Conservation (phyloP, 1,140 invertebrate species). For the Pogonomyrmex californicus region DNA sequence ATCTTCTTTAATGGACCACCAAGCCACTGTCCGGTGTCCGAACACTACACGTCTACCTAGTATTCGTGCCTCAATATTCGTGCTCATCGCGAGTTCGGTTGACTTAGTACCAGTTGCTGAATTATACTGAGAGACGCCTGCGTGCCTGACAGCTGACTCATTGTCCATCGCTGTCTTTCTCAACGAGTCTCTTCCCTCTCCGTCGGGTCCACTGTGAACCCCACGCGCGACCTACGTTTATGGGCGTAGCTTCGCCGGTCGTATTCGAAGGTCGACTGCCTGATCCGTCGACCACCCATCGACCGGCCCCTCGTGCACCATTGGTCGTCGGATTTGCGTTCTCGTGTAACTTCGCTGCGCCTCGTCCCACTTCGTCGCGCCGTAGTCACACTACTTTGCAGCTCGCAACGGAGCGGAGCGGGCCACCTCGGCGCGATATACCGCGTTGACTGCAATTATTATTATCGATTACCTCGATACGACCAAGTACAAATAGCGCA, state of each 20-base stretch:
- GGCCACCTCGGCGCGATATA: slow-evolving; percentile 64
- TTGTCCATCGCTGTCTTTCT: slow-evolving; percentile 12
- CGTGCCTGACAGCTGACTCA: slow-evolving; percentile 19
- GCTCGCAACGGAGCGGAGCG: neutral
- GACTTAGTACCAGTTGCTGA: slow-evolving; percentile 9
- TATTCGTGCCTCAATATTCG: neutral
- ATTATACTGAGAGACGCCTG: slow-evolving; percentile 4
- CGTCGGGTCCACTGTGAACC: neutral
- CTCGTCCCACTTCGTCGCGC: slow-evolving; percentile 25
- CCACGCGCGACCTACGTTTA: neutral
- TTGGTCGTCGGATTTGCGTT: slow-evolving; percentile 22
- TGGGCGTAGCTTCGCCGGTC: slow-evolving; percentile 43
- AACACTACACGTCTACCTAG: neutral
- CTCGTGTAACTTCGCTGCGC: slow-evolving; percentile 30
- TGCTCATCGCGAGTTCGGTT: slow-evolving; percentile 7
- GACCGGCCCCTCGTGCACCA: slow-evolving; percentile 47
- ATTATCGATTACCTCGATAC: slow-evolving; percentile 80
- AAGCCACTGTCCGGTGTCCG: neutral
- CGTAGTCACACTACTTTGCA: slow-evolving; percentile 21
- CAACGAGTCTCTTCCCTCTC: neutral
- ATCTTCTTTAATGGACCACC: neutral
- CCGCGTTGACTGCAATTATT: slow-evolving; percentile 76
- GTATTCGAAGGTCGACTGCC: slow-evolving; percentile 28
- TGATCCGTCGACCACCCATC: slow-evolving; percentile 35
- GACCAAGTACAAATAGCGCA: slow-evolving; percentile 78